Base-by-base conservation (phyloP, 2,797 vertebrate species). In the Acridotheres tristis region DNA sequence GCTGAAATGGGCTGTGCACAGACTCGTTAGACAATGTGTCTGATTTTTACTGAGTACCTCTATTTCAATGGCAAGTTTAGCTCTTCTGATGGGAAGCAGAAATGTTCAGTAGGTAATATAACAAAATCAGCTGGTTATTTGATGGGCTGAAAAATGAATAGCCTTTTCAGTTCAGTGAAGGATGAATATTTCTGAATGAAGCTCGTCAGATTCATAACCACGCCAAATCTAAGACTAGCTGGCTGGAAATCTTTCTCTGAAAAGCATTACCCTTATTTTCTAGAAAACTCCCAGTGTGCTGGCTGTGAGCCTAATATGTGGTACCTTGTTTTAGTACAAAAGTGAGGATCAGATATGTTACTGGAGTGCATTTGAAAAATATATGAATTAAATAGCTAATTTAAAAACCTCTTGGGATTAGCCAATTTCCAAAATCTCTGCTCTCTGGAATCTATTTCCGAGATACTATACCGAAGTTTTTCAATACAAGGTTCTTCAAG, bases 11-110 rank as follows among this genome's bases (percentile, higher is more conserved):
- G 74, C 85, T 20, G 2, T 75, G 85, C 91, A 58, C 75, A 3
- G 65, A 57, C 73, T 95, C 38, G 57, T 96, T 91, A 93, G 90
- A 90, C 94, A 96, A 94, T 96, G 54, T 71, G 61, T 63, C 84
- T 96, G 94, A 96, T 95, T 96, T 89, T 89, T 69, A 89, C 85
- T 50, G 57, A 94, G 63, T 71, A 43, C 87, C 26, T 66, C 59
- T 47, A 23, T 90, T 95, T 90, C 86, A 71, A 8, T 63, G 66
- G 47, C n/a, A 69, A 78, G 80, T 75, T 92, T 68, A 79, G 83
- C 29, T 62, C 50, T 79, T 90, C 84, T 85, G 76, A 85, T 55
- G 58, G 59, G 85, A 87, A 90, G 86, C n/a, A 89, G 61, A 88
- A 85, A 59, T 77, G 34, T 91, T 91, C 83, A 51, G 32, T 30